Evolutionary conservation across 2,113 vertebrate genomes (phyloP).

Genomic region (Onychostruthus taczanowskii): DNA sequence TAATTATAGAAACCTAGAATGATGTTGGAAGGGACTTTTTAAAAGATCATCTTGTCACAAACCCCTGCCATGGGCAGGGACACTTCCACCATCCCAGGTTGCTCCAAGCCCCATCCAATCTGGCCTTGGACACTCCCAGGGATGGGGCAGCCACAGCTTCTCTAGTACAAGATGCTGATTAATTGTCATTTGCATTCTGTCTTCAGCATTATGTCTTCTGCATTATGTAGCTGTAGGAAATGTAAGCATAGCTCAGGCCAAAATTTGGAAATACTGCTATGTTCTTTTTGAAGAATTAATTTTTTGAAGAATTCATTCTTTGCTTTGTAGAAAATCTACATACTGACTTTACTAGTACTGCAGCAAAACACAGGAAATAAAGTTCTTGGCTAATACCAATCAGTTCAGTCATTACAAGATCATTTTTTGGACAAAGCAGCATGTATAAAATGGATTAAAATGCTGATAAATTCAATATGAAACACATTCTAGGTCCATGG

Average conservation of each 20-base stretch:
- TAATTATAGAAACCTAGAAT: background rate
- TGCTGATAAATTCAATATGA: background rate
- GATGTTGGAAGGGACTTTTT: background rate
- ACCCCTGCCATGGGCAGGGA: background rate
- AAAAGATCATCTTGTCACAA: background rate
- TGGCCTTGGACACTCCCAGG: background rate
- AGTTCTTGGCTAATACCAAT: background rate
- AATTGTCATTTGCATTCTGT: background rate
- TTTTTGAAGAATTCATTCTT: background rate
- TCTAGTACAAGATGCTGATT: background rate
- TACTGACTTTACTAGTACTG: background rate
- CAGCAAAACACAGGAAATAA: background rate
- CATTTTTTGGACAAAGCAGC: background rate
- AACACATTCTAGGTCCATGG: background rate
- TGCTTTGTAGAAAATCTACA: background rate
- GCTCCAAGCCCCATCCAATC: background rate
- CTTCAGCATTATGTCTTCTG: background rate
- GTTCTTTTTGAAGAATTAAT: background rate
- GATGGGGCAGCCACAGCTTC: background rate
- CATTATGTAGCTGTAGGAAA: background rate
- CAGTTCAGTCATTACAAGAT: background rate
- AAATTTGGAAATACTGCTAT: background rate
- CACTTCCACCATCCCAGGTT: background rate
- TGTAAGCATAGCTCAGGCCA: background rate
- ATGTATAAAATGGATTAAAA: background rate